These are phyloP conservation scores for Oncorhynchus nerka DNA, from an alignment of 2,113 vertebrate genomes.

Conservation along the genomic window DNA sequence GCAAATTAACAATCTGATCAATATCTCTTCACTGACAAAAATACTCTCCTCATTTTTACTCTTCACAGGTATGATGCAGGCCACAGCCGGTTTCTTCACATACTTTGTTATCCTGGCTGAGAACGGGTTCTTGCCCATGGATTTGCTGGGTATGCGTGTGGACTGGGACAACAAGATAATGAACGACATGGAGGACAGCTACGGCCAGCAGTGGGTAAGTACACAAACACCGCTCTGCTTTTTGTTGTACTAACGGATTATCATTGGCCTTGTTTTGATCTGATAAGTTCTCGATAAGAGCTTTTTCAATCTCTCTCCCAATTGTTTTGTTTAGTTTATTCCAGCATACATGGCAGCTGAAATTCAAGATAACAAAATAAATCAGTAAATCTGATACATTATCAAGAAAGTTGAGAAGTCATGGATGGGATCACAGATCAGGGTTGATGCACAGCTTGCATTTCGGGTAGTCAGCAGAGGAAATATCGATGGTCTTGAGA, in stretches of 20 bases:
- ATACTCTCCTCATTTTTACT: neutral
- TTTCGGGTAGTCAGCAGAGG: too few relatives aligned
- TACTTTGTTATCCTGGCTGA: constrained; percentile 97
- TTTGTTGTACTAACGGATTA: neutral
- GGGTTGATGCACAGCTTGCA: too few relatives aligned
- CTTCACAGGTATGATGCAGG: constrained; percentile 88
- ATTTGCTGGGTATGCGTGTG: constrained; percentile 83
- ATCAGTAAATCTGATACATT: too few relatives aligned
- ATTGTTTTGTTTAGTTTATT: too few relatives aligned
- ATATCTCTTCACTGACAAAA: neutral
- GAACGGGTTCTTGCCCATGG: constrained; percentile 88
- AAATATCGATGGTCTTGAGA: too few relatives aligned
- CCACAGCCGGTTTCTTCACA: constrained; percentile 89
- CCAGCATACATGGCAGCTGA: too few relatives aligned
- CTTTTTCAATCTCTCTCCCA: neutral
- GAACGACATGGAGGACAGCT: constrained; percentile 86
- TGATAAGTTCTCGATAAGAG: neutral
- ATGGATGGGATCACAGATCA: too few relatives aligned
- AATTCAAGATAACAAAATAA: too few relatives aligned
- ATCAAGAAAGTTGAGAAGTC: too few relatives aligned
- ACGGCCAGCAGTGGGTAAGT: constrained; percentile 92
- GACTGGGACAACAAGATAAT: constrained; percentile 84
- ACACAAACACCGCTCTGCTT: neutral
- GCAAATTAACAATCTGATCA: neutral
- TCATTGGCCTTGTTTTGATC: neutral